These are phyloP conservation scores for Balaeniceps rex DNA, from an alignment of 2,113 vertebrate species.

Conservation along the genomic window DNA sequence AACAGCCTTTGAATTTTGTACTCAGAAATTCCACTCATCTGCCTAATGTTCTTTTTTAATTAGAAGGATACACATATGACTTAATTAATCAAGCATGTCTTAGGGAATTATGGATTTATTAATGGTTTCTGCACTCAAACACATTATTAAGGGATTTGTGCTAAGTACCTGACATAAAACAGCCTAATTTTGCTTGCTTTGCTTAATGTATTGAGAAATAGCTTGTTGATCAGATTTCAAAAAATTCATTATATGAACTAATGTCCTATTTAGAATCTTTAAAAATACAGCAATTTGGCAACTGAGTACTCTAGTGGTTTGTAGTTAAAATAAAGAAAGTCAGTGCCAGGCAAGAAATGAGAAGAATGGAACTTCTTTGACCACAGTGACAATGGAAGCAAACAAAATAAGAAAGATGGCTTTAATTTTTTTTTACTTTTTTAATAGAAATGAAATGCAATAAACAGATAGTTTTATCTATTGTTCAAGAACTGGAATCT, in stretches of 20 bases:
- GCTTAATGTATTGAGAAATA: constrained; percentile 77
- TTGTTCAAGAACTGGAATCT: neutral
- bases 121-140: constrained; percentile 78
- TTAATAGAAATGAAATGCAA: neutral
- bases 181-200: constrained; percentile 80
- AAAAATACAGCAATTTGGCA: constrained; percentile 53
- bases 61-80: constrained; percentile 80
- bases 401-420: neutral
- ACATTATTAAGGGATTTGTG: constrained; percentile 80
- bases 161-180: constrained; percentile 78
- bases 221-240: constrained; percentile 77
- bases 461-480: neutral
- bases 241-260: constrained; percentile 73
- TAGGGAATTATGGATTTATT: constrained; percentile 81
- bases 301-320: neutral
- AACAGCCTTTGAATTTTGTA: constrained; percentile 70
- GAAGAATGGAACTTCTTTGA: neutral
- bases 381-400: neutral
- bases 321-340: neutral
- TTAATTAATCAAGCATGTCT: constrained; percentile 83
- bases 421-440: neutral
- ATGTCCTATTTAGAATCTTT: constrained; percentile 71
- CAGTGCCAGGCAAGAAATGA: neutral
- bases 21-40: constrained; percentile 76
- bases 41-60: constrained; percentile 82